These are phyloP conservation scores for Galbula dea DNA, from an alignment of 2,113 vertebrate genomes.

Conservation along the genomic window DNA sequence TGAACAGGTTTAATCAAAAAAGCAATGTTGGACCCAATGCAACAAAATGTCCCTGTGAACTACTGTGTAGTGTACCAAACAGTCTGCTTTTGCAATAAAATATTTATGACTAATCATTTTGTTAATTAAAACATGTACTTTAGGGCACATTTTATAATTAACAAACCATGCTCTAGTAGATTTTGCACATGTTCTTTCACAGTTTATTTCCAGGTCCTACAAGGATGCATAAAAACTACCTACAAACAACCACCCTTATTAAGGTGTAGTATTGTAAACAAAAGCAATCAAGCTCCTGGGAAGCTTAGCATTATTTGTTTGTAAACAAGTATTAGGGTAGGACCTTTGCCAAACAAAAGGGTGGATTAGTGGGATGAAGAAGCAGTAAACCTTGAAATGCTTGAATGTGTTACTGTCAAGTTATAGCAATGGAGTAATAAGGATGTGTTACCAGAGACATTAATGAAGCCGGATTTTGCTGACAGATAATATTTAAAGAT, in stretches of 20 bases:
- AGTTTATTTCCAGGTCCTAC: not conserved
- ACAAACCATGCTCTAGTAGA: not conserved
- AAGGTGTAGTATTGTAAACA: not conserved
- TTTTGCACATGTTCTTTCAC: not conserved
- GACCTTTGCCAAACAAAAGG: not conserved
- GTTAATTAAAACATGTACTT: constrained; percentile 26
- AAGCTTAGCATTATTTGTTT: not conserved
- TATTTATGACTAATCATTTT: constrained; percentile 36
- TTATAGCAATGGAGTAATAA: not conserved
- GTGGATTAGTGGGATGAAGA: not conserved
- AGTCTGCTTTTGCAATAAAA: not conserved
- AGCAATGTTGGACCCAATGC: not conserved
- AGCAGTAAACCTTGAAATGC: not conserved
- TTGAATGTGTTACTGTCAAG: not conserved
- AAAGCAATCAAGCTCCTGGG: not conserved
- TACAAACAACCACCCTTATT: not conserved
- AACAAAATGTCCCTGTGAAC: not conserved
- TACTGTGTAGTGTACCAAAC: not conserved
- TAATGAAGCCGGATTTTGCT: not conserved
- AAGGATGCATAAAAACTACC: not conserved
- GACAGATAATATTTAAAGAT: not conserved
- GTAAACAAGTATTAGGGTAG: not conserved
- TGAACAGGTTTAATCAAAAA: not conserved
- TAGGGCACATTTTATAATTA: constrained; percentile 13
- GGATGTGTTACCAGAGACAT: not conserved